Percentiles rank a stretch among this genome's conserved stretches.
phyloP scores from a whole-genome alignment of 2,797 vertebrate species.

The Lophura swinhoii region DNA sequence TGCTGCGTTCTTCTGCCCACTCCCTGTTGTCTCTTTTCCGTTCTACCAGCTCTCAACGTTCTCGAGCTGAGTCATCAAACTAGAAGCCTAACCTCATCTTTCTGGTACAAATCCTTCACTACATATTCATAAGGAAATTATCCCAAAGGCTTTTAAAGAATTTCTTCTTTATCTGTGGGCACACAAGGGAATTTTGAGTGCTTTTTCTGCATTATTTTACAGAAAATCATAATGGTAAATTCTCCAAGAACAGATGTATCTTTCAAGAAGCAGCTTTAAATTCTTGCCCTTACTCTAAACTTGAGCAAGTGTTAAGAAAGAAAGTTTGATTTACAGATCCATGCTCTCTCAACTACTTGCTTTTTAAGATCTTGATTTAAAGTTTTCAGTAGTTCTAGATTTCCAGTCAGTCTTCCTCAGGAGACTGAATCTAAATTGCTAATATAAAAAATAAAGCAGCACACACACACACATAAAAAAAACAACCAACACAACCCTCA shows the following conservation, averaged over 20 bases:
- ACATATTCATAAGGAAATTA: not conserved
- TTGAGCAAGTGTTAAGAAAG: not conserved
- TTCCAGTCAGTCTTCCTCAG: not conserved
- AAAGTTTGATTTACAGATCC: not conserved
- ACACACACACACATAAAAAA: not conserved
- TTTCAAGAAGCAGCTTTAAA: not conserved
- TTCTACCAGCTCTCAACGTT: not conserved
- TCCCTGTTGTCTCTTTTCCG: not conserved
- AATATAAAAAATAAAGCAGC: not conserved
- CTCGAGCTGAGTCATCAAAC: not conserved
- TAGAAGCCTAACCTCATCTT: constrained; percentile 7
- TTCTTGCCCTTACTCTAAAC: not conserved
- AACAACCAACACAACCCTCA: not conserved
- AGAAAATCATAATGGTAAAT: not conserved
- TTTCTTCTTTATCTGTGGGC: not conserved
- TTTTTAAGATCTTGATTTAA: constrained; percentile 6
- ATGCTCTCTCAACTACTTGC: not conserved
- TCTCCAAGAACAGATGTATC: not conserved
- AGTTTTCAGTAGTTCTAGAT: not conserved
- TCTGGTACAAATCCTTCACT: not conserved
- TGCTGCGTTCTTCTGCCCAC: not conserved
- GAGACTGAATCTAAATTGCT: not conserved
- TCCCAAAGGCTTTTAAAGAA: not conserved
- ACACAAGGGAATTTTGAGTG: not conserved
- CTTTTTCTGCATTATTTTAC: not conserved